Base-by-base conservation (phyloP, 1,140 invertebrate genomes). In the Cheumatopsyche charites region DNA sequence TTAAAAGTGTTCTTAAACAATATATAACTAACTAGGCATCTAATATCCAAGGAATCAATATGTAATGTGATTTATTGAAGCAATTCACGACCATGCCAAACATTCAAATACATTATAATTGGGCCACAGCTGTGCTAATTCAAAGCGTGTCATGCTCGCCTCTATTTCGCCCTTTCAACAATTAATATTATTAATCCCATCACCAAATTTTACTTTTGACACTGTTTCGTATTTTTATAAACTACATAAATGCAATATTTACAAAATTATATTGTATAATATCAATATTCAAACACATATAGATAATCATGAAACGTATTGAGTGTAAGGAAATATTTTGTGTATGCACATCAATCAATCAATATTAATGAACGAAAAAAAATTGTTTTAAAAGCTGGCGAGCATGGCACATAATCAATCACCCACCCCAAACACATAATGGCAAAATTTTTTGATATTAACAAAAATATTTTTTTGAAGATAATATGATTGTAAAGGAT, bases 21-120 rank as follows among this genome's bases (percentile, higher is more conserved):
- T 26, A 71, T n/a, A 76, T 73, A 71, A 76, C 75, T 73, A 76
- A 71, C 72, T 76, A 76, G 72, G 75, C 75, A 76, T 76, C 75
- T 76, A 76, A 76, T 76, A 76, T 75, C 67, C 75, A 75, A 76
- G 66, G 58, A 73, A 71, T 70, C 72, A 73, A 62, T 42, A 43
- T 43, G 15, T 58, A 63, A 73, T 73, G 72, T 76, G 75, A 73
- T 73, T 68, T 73, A 42, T 73, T 73, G 70, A 76, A 76, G 75
- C 75, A 76, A 73, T 73, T 76, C 75, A 76, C 75, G 70, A 76
- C 75, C 75, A 76, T 76, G 75, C 75, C 72, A 76, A 76, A 76
- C 75, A 76, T 76, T 76, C 75, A 73, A 76, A 67, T 76, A 76
- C 75, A 71, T 68, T 71, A 76, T 76, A 73, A 76, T 62, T 76